Conservation (phyloP, 2,797 vertebrate species). For the Alcedo atthis region DNA sequence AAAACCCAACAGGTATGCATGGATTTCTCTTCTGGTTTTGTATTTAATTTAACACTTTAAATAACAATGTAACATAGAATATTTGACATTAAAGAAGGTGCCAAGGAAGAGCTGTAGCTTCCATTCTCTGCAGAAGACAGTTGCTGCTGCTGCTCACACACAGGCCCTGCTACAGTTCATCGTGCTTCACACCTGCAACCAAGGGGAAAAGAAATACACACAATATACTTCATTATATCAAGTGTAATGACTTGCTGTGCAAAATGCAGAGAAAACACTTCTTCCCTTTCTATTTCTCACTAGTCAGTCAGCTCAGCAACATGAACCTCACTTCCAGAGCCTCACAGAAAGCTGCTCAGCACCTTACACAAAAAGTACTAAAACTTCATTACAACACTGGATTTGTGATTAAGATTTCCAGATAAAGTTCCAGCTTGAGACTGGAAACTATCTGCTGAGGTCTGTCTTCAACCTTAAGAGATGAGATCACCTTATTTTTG, state of each 20-base stretch:
- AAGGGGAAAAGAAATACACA: not conserved
- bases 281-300: not conserved
- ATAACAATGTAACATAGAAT: constrained; percentile 33
- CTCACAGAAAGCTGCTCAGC: not conserved
- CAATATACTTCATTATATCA: not conserved
- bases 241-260: not conserved
- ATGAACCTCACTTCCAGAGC: not conserved
- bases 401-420: not conserved
- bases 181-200: constrained; percentile 79
- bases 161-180: constrained; percentile 88
- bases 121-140: not conserved
- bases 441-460: not conserved
- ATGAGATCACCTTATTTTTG: not conserved
- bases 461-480: not conserved
- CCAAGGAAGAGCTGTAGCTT: not conserved
- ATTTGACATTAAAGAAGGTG: not conserved
- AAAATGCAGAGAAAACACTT: not conserved
- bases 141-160: not conserved
- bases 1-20: not conserved
- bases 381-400: not conserved
- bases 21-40: not conserved
- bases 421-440: no score
- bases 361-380: not conserved
- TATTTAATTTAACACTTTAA: constrained; percentile 20
- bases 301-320: not conserved